Conservation (phyloP, 1,140 invertebrate genomes). For the Drepana arcuata region DNA sequence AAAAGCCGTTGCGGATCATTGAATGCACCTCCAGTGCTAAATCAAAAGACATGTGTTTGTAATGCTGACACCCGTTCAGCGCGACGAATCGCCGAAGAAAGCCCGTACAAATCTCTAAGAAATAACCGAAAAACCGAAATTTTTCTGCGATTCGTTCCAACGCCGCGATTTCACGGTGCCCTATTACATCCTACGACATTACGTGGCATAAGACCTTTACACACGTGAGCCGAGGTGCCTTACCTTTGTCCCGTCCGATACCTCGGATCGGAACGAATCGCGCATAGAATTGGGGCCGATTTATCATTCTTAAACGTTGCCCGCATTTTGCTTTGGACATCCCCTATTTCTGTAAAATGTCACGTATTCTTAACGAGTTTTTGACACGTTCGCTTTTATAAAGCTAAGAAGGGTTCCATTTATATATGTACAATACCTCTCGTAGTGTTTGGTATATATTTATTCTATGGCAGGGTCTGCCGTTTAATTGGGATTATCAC, state of each 20-base stretch:
- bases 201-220: conserved; percentile 2
- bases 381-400: conserved; percentile 50
- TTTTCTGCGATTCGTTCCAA: conserved; percentile 66
- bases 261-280: conserved; percentile 60
- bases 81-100: conserved; percentile 63
- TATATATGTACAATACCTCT: too few relatives aligned
- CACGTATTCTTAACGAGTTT: conserved; percentile 48
- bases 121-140: conserved; percentile 72
- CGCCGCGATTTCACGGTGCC: conserved; percentile 56
- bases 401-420: too few relatives aligned
- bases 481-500: too few relatives aligned
- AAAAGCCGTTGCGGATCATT: conserved; percentile 54
- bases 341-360: conserved; percentile 45
- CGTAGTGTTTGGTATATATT: too few relatives aligned
- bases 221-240: conserved; percentile 27
- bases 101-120: conserved; percentile 69
- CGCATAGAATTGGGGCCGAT: conserved; percentile 46
- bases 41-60: conserved; percentile 67
- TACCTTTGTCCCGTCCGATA: conserved; percentile 40
- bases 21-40: conserved; percentile 36
- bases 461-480: too few relatives aligned
- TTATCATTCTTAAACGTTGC: conserved; percentile 67
- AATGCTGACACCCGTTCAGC: conserved; percentile 65
- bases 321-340: conserved; percentile 51
- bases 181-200: conserved; percentile 26